Evolutionary conservation across 2,113 vertebrate species (phyloP), one percentile per base, ranked within the genome.

Genomic region (Beaufortia kweichowensis): DNA sequence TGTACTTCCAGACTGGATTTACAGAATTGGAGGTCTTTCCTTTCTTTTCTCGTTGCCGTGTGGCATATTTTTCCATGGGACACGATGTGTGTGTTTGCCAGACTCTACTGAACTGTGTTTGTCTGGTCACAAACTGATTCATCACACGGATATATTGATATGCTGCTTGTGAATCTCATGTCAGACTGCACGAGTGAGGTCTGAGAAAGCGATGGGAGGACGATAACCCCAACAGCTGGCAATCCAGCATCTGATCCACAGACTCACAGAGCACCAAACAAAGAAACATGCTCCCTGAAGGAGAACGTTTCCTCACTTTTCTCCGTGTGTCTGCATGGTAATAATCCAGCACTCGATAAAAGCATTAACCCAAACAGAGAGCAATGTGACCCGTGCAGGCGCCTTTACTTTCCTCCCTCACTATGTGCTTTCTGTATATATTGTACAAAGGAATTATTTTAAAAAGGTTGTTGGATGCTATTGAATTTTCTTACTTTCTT

Each of bases 381-480:
- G 69, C 68, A 73, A 74, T 62, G 56, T 60, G 17, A 79, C 79
- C 35, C 46, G 53, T 41, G 17, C 76, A 75, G 62, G 71, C 77
- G 77, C 62, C 75, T 64, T 31, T 76, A 78, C 75, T 75, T 81
- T 69, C 64, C 64, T 75, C 77, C 79, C 68, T 84, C 84, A 86
- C 85, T 85, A 67, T 61, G 86, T 63, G 86, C 83, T 88, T 88
- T 92, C 89, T 98, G 96, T 97, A 96, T 90, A 97, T 96, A 96
- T 80, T 96, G 95, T 97, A 96, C 94, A 96, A 94, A 93, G 91
- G 92, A 93, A 92, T 94, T 92, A 94, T 94, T 95, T 95, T 94
- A 94, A 96, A 94, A 73, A 89, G 85, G 84, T 89, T 89, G 87
- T 87, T 87, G 86, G 82, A 90, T 90, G 90, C 87, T 86, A 88